Conservation (phyloP, 2,888 invertebrate genomes). For the Cheilosia vulpina region DNA sequence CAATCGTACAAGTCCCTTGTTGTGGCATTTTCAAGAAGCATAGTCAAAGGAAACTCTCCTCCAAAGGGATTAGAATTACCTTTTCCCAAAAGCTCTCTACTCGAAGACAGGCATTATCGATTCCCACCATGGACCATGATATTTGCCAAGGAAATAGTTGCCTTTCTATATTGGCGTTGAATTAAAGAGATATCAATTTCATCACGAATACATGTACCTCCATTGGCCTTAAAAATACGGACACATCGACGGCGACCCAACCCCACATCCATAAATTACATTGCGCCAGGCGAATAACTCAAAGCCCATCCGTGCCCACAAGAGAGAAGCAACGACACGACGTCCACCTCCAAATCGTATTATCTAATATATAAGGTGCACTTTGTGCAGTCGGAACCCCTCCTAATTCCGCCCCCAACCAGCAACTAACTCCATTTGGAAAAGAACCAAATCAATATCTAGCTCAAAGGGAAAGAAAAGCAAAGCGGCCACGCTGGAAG, state of each 20-base stretch:
- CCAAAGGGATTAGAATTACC: too few species aligned
- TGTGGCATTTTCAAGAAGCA: too few species aligned
- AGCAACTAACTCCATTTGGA: slow-evolving; percentile 29
- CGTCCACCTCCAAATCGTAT: slow-evolving; percentile 29
- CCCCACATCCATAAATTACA: neutral
- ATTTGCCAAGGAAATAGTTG: neutral
- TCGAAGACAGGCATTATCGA: too few species aligned
- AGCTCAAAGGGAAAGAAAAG: slow-evolving; percentile 36
- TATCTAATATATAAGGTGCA: slow-evolving; percentile 37
- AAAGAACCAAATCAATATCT: slow-evolving; percentile 65
- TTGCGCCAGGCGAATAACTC: neutral
- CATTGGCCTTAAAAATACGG: neutral
- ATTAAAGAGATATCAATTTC: neutral
- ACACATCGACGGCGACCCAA: too few species aligned
- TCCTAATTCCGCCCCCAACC: slow-evolving; percentile 2
- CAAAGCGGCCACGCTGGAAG: slow-evolving; percentile 1
- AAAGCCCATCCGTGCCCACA: neutral
- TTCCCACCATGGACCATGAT: too few species aligned
- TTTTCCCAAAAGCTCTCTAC: too few species aligned
- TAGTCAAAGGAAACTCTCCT: too few species aligned
- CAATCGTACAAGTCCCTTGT: too few species aligned
- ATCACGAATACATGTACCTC: neutral
- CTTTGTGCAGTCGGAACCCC: slow-evolving; percentile 12
- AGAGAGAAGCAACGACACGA: neutral
- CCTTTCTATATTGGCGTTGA: neutral